These are phyloP conservation scores for Lasiurus cinereus DNA, from an alignment of 2,113 vertebrate genomes.

Conservation along the genomic window DNA sequence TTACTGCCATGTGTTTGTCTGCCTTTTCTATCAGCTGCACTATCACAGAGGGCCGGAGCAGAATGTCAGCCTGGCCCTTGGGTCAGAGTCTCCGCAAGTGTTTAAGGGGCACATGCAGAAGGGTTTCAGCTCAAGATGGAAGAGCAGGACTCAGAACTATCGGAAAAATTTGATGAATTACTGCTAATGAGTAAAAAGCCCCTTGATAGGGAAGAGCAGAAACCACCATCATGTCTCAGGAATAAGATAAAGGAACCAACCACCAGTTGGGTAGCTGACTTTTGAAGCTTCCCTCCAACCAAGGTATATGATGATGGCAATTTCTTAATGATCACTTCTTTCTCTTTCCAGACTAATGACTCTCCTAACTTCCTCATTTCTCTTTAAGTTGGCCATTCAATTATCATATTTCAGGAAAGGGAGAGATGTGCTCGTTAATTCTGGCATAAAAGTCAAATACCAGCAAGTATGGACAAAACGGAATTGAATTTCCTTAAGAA, in stretches of 20 bases:
- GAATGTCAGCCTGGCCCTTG: neutral
- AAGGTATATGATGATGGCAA: neutral
- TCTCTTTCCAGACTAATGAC: neutral
- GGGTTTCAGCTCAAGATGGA: neutral
- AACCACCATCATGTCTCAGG: neutral
- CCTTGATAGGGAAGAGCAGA: neutral
- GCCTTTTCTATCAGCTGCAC: neutral
- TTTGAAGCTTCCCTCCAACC: neutral
- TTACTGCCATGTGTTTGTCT: neutral
- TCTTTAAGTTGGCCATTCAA: neutral
- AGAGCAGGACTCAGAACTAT: neutral
- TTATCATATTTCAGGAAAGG: neutral
- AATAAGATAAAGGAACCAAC: slow-evolving; percentile 10
- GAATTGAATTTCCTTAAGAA: slow-evolving; percentile 48
- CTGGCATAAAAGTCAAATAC: slow-evolving; percentile 34
- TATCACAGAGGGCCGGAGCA: neutral
- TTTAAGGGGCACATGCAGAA: neutral
- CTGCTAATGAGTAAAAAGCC: neutral
- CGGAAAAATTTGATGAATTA: neutral
- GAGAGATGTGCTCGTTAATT: neutral
- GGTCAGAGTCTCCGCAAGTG: neutral
- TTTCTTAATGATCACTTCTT: neutral
- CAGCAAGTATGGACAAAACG: neutral
- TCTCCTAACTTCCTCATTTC: neutral
- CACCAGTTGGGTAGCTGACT: neutral